Base-by-base conservation (phyloP, 2,797 vertebrate species). In the Petrocephalus schoutedeni region DNA sequence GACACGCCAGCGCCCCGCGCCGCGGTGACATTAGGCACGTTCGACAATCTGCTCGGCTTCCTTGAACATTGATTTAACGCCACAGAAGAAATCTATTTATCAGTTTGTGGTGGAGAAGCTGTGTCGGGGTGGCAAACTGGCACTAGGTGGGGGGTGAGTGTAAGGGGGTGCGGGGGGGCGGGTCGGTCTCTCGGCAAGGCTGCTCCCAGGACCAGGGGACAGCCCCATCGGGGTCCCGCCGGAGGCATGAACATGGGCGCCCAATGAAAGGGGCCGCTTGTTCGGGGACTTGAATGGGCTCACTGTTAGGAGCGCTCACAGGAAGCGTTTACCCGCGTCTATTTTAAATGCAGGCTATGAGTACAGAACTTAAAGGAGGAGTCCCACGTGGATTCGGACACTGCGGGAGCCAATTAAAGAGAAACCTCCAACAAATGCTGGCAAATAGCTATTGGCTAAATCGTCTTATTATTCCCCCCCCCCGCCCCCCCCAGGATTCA, bases 221-320 rank as follows among this genome's bases (percentile, higher is more conserved):
- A 53, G 54, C 84, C 61, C 83, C 53, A 67, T 74, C 8, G 83
- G 51, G 23, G 51, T 77, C 54, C 54, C 36, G 23, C 74, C 74
- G 36, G 67, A 77, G 86, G 64, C 74, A 57, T 36, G 45, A 88
- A 58, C 41, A 58, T 85, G 80, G 23, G n/a, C 71, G 89, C 61
- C 85, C 85, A 84, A 90, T 91, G 90, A 91, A 91, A 89, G 87
- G 88, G 51, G 74, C 87, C 41, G 57, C 87, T 91, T 91, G 90
- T 91, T 88, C 54, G 87, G 83, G 45, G 61, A 67, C 36, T 83
- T 90, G 88, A 91, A 91, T 87, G 88, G 86, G 86, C 19, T 51
- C 53, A 28, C 59, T 89, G 89, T 89, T 87, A 85, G 23, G 53
- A 49, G 64, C 23, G 21, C 49, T 87, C 83, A 45, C 64, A 89